Evolutionary conservation across 2,888 invertebrate species (phyloP), one percentile per base, ranked within the genome.

Genomic region (Orgyia antiqua): DNA sequence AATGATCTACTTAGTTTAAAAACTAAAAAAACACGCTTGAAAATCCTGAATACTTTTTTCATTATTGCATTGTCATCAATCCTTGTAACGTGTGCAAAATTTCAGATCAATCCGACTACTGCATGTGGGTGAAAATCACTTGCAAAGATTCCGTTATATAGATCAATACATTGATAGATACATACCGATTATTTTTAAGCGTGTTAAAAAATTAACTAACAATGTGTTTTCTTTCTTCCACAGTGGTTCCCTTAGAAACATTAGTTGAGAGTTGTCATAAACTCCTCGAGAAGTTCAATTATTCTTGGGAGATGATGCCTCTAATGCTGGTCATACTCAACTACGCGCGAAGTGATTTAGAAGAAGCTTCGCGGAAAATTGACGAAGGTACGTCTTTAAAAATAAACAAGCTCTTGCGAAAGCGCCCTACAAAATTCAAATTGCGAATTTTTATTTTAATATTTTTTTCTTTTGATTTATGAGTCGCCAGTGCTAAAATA

Each of bases 301-400:
- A 93, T 70, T 91, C 93, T 3, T 93, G 92, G 91, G 92, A 93
- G 68, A 91, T 93, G 90, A 90, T 94, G 90, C 92, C 93, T 10
- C 74, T 94, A 20, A 91, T 93, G 84, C 92, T 93, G 74, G 91
- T 92, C 61, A 93, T 94, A 73, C 88, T 94, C 39, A 93, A 93
- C 68, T 92, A 92, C 57, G 91, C 92, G 27, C 88, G 90, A 38
- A 91, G 90, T 21, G 92, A 94, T 71, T 80, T 93, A 31, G 92
- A 93, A 54, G 93, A 92, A 72, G 93, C 93, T 33, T 89, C 92
- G 29, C 83, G 90, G 57, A 90, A 93, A 61, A 93, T 94, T 55
- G 89, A 91, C 51, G 92, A 93, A 90, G 94, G 94, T 94, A 51
- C 10, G 60, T 9, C 21, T 18, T 15, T 0, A 1, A 24, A 4